phyloP scores from a whole-genome alignment of 2,888 invertebrate species.

The Synergus umbraculus region DNA sequence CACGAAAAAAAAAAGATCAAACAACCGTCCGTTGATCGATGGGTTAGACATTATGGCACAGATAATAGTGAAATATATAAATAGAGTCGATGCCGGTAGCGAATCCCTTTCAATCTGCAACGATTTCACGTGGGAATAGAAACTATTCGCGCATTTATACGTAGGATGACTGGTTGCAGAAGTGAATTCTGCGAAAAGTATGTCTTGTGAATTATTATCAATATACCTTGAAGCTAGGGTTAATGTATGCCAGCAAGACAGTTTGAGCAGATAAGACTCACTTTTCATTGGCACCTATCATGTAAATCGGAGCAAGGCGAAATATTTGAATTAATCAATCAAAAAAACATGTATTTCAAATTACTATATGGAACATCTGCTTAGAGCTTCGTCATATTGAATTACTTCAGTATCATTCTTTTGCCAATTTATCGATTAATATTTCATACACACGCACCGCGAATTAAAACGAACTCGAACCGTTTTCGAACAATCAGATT shows the following conservation, averaged over 20 bases:
- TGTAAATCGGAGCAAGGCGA: slow-evolving; percentile 12
- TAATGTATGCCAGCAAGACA: slow-evolving; percentile 19
- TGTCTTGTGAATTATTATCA: slow-evolving; percentile 23
- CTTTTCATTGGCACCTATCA: neutral
- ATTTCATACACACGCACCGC: slow-evolving; percentile 16
- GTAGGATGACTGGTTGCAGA: slow-evolving; percentile 26
- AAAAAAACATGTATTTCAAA: neutral
- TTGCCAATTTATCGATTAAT: slow-evolving; percentile 29
- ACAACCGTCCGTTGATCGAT: slow-evolving; percentile 52
- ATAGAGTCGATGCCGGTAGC: slow-evolving; percentile 48
- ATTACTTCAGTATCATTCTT: slow-evolving; percentile 23
- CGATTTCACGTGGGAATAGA: slow-evolving; percentile 46
- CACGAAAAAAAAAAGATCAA: slow-evolving; percentile 35
- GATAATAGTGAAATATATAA: slow-evolving; percentile 50
- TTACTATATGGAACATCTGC: neutral
- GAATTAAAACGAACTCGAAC: slow-evolving; percentile 43
- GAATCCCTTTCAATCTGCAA: slow-evolving; percentile 43
- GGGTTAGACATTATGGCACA: slow-evolving; percentile 51
- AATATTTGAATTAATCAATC: slow-evolving; percentile 1
- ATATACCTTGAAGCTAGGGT: slow-evolving; percentile 13
- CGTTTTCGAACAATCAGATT: slow-evolving; percentile 52
- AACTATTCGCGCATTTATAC: slow-evolving; percentile 41
- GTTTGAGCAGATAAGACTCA: slow-evolving; percentile 20
- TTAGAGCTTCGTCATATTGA: neutral
- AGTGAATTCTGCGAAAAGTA: slow-evolving; percentile 15